These are phyloP conservation scores for Agrotis ipsilon DNA, from an alignment of 2,888 invertebrate species.

Conservation along the genomic window DNA sequence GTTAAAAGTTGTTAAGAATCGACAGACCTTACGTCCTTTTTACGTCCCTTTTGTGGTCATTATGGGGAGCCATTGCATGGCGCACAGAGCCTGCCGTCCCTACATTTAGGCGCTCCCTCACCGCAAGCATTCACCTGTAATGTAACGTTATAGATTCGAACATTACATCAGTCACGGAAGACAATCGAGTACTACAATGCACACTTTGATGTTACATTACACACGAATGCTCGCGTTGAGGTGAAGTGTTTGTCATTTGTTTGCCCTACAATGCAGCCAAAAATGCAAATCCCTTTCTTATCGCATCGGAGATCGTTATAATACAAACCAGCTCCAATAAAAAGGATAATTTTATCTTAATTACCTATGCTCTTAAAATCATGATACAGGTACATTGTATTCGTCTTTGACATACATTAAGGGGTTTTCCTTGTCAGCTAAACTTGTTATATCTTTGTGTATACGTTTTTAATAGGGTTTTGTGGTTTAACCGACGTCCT, in stretches of 20 bases:
- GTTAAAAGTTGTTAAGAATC: too few relatives aligned
- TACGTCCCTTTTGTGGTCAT: too few relatives aligned
- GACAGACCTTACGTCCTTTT: too few relatives aligned
- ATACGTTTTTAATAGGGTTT: not conserved
- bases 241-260: not conserved
- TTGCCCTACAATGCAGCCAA: not conserved
- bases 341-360: not conserved
- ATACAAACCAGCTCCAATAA: not conserved
- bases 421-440: conserved; percentile 35
- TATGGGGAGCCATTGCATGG: too few relatives aligned
- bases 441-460: conserved; percentile 17
- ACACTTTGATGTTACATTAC: too few relatives aligned
- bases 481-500: not conserved
- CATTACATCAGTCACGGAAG: too few relatives aligned
- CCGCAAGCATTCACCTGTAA: too few relatives aligned
- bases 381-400: conserved; percentile 4
- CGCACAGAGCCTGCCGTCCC: too few relatives aligned
- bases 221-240: too few relatives aligned
- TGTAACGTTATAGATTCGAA: too few relatives aligned
- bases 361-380: conserved; percentile 3
- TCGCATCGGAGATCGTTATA: not conserved
- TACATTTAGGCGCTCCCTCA: too few relatives aligned
- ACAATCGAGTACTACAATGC: too few relatives aligned
- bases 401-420: conserved; percentile 48
- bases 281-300: not conserved